Evolutionary conservation across 2,797 vertebrate species (phyloP), one percentile per base, ranked within the genome.

Genomic region (Heteromormyrus szaboi): DNA sequence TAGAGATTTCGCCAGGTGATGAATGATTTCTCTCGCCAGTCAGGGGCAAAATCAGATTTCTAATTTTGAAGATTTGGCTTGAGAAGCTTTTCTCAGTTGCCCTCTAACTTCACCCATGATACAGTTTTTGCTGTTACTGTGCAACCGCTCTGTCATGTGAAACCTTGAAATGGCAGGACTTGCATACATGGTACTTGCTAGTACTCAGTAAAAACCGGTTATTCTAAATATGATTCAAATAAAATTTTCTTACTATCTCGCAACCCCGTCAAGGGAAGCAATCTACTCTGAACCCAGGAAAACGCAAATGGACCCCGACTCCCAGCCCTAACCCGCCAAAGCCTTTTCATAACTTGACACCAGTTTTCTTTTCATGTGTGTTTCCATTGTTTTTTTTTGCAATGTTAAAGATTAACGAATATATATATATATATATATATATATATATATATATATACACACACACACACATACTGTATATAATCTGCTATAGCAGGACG

Each of bases 401-500:
- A 68, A 68, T 68, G 29, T 33, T 29, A 33, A 14, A 68, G 62
- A 14, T 68, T 33, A 3, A 14, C 0, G 11, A 33, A 33, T 29
- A 56, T 6, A 59, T 19, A 6, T 54, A 54, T 54, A 19, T 56
- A 1, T 1, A 2, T 2, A 33, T 33, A 33, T 37, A 37, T 37
- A 22, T 6, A 59, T 19, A 6, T 54, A 54, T 54, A 53, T 56
- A 2, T 29, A 25, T 25, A 25, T 25, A 25, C 25, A 25, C 25
- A 25, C 25, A 25, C 25, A 25, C 25, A 25, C 25, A 25, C 25
- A 25, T 25, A 25, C 25, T 25, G 25, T 11, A 12, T 12, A 51
- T 93, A 94, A 88, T 92, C 91, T 89, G 79, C 85, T 91, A 90
- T 91, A 94, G 91, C 87, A 90, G 68, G 89, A 50, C 62, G 44